phyloP scores from a whole-genome alignment of 1,140 invertebrate species.

The Aplysia californica region DNA sequence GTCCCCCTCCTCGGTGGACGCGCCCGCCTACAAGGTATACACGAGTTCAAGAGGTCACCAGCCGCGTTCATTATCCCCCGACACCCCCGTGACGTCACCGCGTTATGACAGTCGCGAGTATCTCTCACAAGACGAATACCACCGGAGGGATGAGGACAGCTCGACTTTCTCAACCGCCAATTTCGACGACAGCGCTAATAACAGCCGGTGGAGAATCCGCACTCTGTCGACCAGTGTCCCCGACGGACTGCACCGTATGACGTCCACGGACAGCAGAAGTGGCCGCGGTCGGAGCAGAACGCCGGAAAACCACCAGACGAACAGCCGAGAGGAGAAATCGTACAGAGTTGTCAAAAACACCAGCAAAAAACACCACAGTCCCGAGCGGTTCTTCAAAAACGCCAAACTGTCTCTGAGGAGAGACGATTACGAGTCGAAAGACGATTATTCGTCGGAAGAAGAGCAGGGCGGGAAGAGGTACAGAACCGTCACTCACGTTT shows the following conservation, averaged over 20 bases:
- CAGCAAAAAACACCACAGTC: slow-evolving; percentile 12
- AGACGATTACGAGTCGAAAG: slow-evolving; percentile 1
- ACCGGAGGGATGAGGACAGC: not conserved
- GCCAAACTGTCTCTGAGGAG: slow-evolving; percentile 1
- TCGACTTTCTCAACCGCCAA: not conserved
- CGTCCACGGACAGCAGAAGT: not conserved
- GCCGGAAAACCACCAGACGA: not conserved
- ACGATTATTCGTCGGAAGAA: not conserved
- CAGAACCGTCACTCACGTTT: slow-evolving; percentile 12
- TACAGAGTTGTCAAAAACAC: not conserved
- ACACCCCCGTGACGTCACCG: not conserved
- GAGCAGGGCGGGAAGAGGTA: not conserved
- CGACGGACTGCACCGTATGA: not conserved
- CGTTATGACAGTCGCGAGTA: not conserved
- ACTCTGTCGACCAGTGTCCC: not conserved
- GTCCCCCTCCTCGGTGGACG: not conserved
- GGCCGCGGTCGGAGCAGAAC: not conserved
- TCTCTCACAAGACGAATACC: not conserved
- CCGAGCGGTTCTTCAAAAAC: slow-evolving; percentile 25
- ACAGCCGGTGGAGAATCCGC: not conserved
- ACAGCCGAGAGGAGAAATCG: too few relatives aligned
- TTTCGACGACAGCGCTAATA: not conserved
- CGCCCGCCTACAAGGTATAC: not conserved
- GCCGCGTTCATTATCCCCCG: not conserved
- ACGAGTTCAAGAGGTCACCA: not conserved